Evolutionary conservation across 1,140 invertebrate species (phyloP).

Genomic region (Schlechtendalia chinensis): DNA sequence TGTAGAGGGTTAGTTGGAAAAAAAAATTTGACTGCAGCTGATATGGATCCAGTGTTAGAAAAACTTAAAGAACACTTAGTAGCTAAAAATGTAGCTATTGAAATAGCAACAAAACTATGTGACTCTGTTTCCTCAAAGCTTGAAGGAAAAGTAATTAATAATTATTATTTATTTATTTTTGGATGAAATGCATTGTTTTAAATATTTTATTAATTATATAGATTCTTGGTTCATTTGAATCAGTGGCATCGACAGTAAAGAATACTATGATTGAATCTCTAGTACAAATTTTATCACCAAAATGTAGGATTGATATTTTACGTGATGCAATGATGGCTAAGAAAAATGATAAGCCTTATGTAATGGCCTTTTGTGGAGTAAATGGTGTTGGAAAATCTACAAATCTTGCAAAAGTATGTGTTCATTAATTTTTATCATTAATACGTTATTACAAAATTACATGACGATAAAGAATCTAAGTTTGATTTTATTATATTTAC

Average conservation of each 20-base stretch:
- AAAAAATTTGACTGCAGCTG: constrained; percentile 68
- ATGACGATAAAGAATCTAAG: neutral
- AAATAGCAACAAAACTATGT: constrained; percentile 92
- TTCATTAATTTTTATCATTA: neutral
- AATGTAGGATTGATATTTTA: constrained; percentile 92
- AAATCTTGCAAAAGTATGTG: constrained; percentile 86
- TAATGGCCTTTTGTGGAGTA: constrained; percentile 97
- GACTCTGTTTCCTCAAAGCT: constrained; percentile 90
- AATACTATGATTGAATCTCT: constrained; percentile 77
- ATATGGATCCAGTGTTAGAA: constrained; percentile 84
- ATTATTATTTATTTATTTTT: constrained; percentile 40
- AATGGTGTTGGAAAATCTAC: constrained; percentile 99
- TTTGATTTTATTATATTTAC: constrained; percentile 48
- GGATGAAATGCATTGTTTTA: no score
- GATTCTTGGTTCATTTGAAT: constrained; percentile 88
- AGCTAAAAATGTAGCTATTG: constrained; percentile 94
- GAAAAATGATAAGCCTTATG: constrained; percentile 79
- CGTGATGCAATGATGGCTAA: constrained; percentile 91
- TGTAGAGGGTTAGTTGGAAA: constrained; percentile 78
- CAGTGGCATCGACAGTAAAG: constrained; percentile 80
- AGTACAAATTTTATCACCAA: constrained; percentile 90
- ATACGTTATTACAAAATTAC: neutral
- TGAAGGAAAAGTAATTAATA: constrained; percentile 76
- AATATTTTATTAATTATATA: constrained; percentile 51
- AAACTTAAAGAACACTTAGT: constrained; percentile 97